Base-by-base conservation (phyloP, 2,888 invertebrate species). In the Galeopsomyia nigrocyanea region DNA sequence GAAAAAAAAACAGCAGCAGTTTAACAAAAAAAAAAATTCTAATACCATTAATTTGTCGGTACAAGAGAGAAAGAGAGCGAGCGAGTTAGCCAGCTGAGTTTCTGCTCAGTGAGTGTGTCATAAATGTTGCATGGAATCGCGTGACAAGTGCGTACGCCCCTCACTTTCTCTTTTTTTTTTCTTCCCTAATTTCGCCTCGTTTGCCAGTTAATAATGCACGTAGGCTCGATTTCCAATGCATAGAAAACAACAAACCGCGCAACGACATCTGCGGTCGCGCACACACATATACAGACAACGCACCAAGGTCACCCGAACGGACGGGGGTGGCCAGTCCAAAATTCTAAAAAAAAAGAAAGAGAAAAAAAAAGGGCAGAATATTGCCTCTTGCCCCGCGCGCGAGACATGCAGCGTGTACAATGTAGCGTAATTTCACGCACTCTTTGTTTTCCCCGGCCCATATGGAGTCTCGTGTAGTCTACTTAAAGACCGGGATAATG, bases 51-150 rank as follows among this genome's bases (percentile, higher is more conserved):
- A 50, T 39, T 50, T 39, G 49, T 3, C 39, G 26, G 19, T 49
- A 17, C 39, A 10, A 39, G n/a, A 66, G 56, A 62, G 26, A 26
- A 5, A 26, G 26, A 26, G 26, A 26, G 60, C 17, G 53, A 39
- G 51, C 21, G 61, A 22, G 39, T 39, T 39, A 39, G 39, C 39
- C 39, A 39, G 39, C 39, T 39, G 10, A 39, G 10, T 39, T 10
- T 10, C 26, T n/a, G 47, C 47, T 31, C 49, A 17, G 26, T 7
- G 9, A n/a, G n/a, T 53, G 17, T 6, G 46, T 73, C 26, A 82
- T 83, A 82, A 83, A 83, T 83, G 80, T 81, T 82, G 76, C 77
- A 80, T 16, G 65, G 78, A 82, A 81, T 85, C 82, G 85, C 85
- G 84, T 85, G 85, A 84, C 83, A 82, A 82, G 81, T 82, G 80